Evolutionary conservation across 1,140 invertebrate genomes (phyloP), one percentile per base, ranked within the genome.

Genomic region (Spodoptera litura): DNA sequence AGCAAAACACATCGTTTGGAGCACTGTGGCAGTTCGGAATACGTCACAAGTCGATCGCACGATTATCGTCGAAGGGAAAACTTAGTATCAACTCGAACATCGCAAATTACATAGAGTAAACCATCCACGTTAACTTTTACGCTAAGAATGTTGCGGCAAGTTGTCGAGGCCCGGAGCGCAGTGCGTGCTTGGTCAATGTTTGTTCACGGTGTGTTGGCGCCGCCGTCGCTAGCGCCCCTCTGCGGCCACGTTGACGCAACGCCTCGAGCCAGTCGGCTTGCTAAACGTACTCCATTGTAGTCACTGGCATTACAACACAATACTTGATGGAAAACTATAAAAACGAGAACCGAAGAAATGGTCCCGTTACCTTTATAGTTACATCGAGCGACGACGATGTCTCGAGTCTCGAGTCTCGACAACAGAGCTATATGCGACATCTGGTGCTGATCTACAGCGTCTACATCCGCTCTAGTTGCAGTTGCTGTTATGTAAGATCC

Each of bases 21-120:
- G 71, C 86, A 86, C 84, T 88, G 77, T 89, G 85, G 85, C 84
- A 88, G 80, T 89, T 91, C 87, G 88, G 82, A 82, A 84, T 82
- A 80, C 77, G 76, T 62, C 80, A 83, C 73, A 84, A 81, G 75
- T 92, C 86, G 88, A 88, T 94, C 90, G 91, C 88, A 89, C 88
- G 85, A 75, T 84, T 72, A 86, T 86, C 71, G 86, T 91, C 89
- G 86, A 83, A 85, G 82, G 85, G 74, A 85, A 88, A 90, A 88
- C 81, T 86, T 85, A 78, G 72, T 87, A 83, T 88, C 85, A 90
- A 92, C 88, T 91, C 85, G 81, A 88, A 88, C 91, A 88, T 92
- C 89, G 93, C 93, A 94, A 90, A 94, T 94, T 93, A 90, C 91
- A 92, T 92, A 93, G 92, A 94, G 93, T 94, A 94, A 92, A 94